phyloP scores from a whole-genome alignment of 2,888 invertebrate genomes.

The Polyommatus iphigenia region DNA sequence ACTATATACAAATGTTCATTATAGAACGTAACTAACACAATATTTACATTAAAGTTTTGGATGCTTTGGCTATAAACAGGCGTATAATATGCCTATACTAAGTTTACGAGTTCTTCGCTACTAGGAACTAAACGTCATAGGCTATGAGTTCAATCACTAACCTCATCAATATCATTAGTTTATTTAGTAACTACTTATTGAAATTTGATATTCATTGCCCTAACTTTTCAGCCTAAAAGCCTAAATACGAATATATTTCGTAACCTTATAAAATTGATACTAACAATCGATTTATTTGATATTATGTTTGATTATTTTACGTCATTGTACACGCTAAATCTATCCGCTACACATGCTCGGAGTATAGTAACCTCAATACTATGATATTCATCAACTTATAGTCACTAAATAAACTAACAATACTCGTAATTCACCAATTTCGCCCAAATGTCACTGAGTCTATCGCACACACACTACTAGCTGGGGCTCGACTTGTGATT shows the following conservation, averaged over 20 bases:
- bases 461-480: slow-evolving; percentile 56
- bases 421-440: neutral
- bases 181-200: slow-evolving; percentile 14
- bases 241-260: neutral
- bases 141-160: slow-evolving; percentile 37
- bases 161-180: slow-evolving; percentile 18
- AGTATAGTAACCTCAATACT: neutral
- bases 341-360: neutral
- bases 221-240: slow-evolving; percentile 1
- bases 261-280: neutral
- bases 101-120: slow-evolving; percentile 50
- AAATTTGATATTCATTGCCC: neutral
- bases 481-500: slow-evolving; percentile 70
- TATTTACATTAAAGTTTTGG: slow-evolving; percentile 76
- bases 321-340: neutral
- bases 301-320: neutral
- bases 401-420: slow-evolving; percentile 26
- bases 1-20: slow-evolving; percentile 44
- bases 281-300: neutral
- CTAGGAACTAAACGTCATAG: slow-evolving; percentile 55
- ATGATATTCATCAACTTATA: neutral
- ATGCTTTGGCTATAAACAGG: slow-evolving; percentile 77
- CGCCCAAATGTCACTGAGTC: slow-evolving; percentile 22
- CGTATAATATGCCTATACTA: slow-evolving; percentile 46
- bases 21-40: slow-evolving; percentile 44